Base-by-base conservation (phyloP, 1,140 invertebrate species). In the Drosophila saltans region DNA sequence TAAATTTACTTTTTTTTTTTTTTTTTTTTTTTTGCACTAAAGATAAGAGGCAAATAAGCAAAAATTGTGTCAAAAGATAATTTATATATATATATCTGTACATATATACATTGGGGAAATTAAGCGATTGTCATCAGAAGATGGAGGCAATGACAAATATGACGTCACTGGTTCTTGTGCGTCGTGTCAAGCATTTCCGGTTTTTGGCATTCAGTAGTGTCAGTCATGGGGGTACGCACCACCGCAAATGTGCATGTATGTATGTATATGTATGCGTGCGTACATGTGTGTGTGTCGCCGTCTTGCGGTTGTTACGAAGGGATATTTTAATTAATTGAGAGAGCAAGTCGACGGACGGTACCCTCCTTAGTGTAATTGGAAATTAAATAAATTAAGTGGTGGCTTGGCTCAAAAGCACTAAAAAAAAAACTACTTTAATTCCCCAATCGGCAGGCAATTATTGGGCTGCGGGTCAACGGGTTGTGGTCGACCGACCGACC, bases 51-150 rank as follows among this genome's bases (percentile, higher is more conserved):
- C 45, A 26, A 52, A 52, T 52, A 26, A 52, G 21, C 45, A 26
- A 52, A 73, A 86, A 80, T 88, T 86, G 72, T 86, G 83, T 71
- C 79, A 82, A 82, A 80, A 74, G 75, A 86, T 86, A 79, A 86
- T 76, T 78, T 74, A 16, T 69, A 61, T 70, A 52, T 16, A 26
- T 52, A 52, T 52, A 10, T 52, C 10, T 52, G 26, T 52, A 9
- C 58, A 57, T 62, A 21, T 48, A 28, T 68, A 64, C 33, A 8
- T 56, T 60, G 24, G 58, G 33, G 33, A 60, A 39, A 66, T 52
- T 11, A 33, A 36, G 0, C 28, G 16, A 75, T 33, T 66, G 63
- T 30, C 28, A 30, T 36, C 33, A 6, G 6, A 6, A 36, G 33
- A 6, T 36, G 33, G 33, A 1, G 33, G 33, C 3, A 36, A 6